Conservation (phyloP, 2,888 invertebrate genomes). For the Hydrotaea cyrtoneurina region DNA sequence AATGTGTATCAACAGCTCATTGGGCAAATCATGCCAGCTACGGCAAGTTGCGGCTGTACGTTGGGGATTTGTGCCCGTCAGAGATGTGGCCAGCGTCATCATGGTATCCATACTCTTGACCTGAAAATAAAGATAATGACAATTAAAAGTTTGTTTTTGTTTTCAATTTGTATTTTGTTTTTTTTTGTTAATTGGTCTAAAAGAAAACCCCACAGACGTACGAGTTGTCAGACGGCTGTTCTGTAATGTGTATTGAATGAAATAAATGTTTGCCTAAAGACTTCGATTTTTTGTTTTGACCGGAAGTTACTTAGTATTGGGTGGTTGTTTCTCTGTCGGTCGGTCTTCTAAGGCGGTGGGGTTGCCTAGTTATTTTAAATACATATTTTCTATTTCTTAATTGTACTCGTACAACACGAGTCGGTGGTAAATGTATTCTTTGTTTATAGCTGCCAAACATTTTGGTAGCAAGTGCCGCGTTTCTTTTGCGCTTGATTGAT, state of each 20-base stretch:
- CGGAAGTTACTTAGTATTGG: slow-evolving; percentile 21
- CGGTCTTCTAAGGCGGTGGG: neutral
- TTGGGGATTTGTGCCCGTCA: neutral
- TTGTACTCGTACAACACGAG: neutral
- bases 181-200: neutral
- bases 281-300: neutral
- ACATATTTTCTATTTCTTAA: neutral
- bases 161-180: neutral
- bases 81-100: neutral
- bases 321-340: neutral
- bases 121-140: slow-evolving; percentile 9
- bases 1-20: slow-evolving; percentile 74
- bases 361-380: slow-evolving; percentile 36
- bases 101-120: slow-evolving; percentile 30
- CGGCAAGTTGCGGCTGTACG: neutral
- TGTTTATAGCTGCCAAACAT: slow-evolving; percentile 35
- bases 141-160: slow-evolving; percentile 4
- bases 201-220: neutral
- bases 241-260: neutral
- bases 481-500: slow-evolving; percentile 32
- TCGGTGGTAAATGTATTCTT: neutral
- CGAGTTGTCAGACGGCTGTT: neutral
- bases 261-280: too few species aligned
- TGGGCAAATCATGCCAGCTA: slow-evolving; percentile 70
- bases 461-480: neutral